Conservation (phyloP, 1,140 invertebrate species). For the Psilanteris sp. region DNA sequence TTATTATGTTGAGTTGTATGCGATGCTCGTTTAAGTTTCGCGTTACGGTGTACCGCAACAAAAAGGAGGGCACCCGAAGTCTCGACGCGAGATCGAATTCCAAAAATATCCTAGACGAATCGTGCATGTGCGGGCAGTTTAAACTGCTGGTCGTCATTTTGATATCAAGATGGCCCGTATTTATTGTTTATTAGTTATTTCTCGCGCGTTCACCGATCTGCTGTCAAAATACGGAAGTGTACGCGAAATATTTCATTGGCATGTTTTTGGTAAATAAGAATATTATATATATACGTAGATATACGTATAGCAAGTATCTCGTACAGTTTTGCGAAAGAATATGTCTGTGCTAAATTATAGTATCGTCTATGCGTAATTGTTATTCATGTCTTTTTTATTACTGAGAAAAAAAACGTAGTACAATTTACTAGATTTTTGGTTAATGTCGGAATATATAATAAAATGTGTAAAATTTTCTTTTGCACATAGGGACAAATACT, state of each 20-base stretch:
- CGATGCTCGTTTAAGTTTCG: constrained; percentile 28
- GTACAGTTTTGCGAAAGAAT: no score
- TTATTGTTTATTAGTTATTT: constrained; percentile 32
- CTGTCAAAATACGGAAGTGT: constrained; percentile 7
- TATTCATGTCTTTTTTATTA: no score
- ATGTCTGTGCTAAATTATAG: no score
- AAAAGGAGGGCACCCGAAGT: constrained; percentile 35
- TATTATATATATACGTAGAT: no score
- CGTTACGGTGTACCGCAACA: constrained; percentile 31
- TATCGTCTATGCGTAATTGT: no score
- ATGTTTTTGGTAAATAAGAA: no score
- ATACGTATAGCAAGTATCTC: no score
- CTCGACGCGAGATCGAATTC: constrained; percentile 50
- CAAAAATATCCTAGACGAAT: constrained; percentile 57
- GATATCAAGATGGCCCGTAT: constrained; percentile 49
- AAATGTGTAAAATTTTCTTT: no score
- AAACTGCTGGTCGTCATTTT: constrained; percentile 36
- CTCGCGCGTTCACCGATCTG: constrained; percentile 1
- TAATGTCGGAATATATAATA: no score
- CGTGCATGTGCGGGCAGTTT: constrained; percentile 20
- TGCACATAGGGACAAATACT: no score
- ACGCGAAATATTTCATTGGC: not conserved
- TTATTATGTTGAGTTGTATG: constrained; percentile 38
- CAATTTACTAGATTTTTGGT: no score
- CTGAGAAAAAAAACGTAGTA: no score